Base-by-base conservation (phyloP, 2,797 vertebrate genomes). In the Galago senegalensis region DNA sequence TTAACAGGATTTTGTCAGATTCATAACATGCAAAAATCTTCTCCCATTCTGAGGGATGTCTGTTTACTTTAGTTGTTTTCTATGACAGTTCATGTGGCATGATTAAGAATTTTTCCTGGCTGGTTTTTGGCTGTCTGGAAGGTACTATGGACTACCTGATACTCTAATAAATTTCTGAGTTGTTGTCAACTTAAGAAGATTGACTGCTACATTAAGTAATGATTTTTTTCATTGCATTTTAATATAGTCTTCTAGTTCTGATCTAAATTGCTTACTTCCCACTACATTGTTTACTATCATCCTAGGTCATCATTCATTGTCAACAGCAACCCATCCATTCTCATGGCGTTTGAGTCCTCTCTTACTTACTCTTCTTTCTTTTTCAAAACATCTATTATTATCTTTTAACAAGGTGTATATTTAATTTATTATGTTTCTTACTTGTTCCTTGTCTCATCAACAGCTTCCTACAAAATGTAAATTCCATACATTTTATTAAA, bases 341-440 rank as follows among this genome's bases (percentile, higher is more conserved):
- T 56, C 23, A 76, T 0, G 65, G 27, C 65, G 91, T 82, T 40
- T 60, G 17, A 80, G 1, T 40, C 9, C 3, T 3, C 20, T 34
- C 9, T 76, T 40, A n/a, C 4, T 34, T n/a, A 2, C 18, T 49
- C 14, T 34, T 65, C 18, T 91, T 84, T 80, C 43, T 92, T 80
- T 61, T 85, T 77, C n/a, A 80, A 88, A 82, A 9, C 16, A 53
- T 31, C 46, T 18, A 27, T 25, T 18, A 27, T 25, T 10, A 67
- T 9, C 34, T 93, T 82, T 61, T 49, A 83, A 40, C 1, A 34
- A 95, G 90, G 12, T 73, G 40, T n/a, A 31, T 58, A 72, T 58
- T 49, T 87, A 90, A 87, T 73, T 80, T 88, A 65, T 76, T 87
- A 46, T 85, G 17, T n/a, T 56, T 91, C 67, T 65, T 80, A 40